These are phyloP conservation scores for Drosophila insularis DNA, from an alignment of 1,140 invertebrate species.

Conservation along the genomic window DNA sequence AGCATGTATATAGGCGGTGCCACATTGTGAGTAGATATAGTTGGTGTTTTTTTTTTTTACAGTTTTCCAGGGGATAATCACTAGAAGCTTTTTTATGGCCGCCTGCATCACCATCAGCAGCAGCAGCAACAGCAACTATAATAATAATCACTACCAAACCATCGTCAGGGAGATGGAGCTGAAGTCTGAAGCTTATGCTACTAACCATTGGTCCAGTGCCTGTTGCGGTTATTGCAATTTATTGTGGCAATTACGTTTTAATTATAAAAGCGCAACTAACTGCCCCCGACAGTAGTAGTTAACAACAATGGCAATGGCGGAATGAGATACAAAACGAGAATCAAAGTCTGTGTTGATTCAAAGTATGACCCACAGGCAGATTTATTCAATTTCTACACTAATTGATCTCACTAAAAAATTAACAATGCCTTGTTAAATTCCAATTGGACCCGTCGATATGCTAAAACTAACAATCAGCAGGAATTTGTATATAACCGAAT, in stretches of 20 bases:
- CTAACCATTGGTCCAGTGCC: constrained; percentile 45
- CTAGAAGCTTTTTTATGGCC: constrained; percentile 51
- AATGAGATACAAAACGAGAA: background rate
- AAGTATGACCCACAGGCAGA: constrained; percentile 14
- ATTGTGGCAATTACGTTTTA: constrained; percentile 78
- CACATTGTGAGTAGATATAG: constrained; percentile 87
- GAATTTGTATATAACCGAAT: no score
- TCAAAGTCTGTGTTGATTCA: background rate
- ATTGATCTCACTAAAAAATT: background rate
- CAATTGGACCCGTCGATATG: no score
- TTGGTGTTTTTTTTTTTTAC: background rate
- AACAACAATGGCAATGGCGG: constrained; percentile 33
- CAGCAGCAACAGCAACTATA: constrained; percentile 40
- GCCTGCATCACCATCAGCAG: constrained; percentile 44
- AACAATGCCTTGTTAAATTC: no score
- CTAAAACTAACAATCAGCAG: no score
- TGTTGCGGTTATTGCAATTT: constrained; percentile 74
- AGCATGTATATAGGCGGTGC: constrained; percentile 96
- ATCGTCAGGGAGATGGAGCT: constrained; percentile 35
- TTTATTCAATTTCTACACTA: background rate
- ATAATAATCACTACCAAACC: constrained; percentile 58
- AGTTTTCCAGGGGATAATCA: background rate
- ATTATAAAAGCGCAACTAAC: constrained; percentile 76
- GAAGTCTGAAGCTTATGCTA: constrained; percentile 15
- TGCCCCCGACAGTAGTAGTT: constrained; percentile 41